These are phyloP conservation scores for Sanderia malayensis DNA, from an alignment of 30 jellyfish, hydroid and myxozoan species.

Conservation along the genomic window DNA sequence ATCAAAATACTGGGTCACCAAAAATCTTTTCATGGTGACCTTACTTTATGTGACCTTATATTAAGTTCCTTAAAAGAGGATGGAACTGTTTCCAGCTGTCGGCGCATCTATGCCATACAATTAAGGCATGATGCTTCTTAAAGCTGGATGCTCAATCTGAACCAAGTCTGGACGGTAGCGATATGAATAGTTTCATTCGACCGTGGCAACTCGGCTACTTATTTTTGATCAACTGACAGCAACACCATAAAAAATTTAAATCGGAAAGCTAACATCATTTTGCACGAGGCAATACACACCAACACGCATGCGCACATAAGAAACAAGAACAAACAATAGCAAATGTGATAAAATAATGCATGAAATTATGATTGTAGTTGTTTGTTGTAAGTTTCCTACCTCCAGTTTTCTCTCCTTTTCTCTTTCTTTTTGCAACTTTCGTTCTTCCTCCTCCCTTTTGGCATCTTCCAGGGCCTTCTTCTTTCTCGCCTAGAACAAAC, in stretches of 20 bases:
- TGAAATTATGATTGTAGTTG: too few species aligned
- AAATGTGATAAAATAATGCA: too few species aligned
- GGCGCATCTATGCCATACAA: slow-evolving; percentile 53
- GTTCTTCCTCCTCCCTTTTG: slow-evolving; percentile 50
- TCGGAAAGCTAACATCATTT: too few species aligned
- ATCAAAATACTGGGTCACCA: too few species aligned
- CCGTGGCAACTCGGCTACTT: slow-evolving; percentile 53
- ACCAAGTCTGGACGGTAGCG: slow-evolving; percentile 26
- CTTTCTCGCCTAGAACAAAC: slow-evolving; percentile 48
- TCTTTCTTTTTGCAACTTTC: slow-evolving; percentile 24
- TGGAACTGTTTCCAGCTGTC: slow-evolving; percentile 65
- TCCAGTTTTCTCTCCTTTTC: slow-evolving; percentile 56
- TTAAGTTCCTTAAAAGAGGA: too few species aligned
- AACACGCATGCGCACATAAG: too few species aligned
- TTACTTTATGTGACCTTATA: too few species aligned
- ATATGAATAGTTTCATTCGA: not conserved
- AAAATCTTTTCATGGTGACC: too few species aligned
- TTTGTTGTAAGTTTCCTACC: slow-evolving; percentile 32
- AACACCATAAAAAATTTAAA: too few species aligned
- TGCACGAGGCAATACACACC: too few species aligned
- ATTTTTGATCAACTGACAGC: slow-evolving; percentile 2
- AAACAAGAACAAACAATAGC: too few species aligned
- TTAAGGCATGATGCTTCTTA: slow-evolving; percentile 35
- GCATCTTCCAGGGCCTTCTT: slow-evolving; percentile 62
- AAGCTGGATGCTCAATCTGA: slow-evolving; percentile 15